Base-by-base conservation (phyloP, 2,888 invertebrate species). In the Campoplex nolae region DNA sequence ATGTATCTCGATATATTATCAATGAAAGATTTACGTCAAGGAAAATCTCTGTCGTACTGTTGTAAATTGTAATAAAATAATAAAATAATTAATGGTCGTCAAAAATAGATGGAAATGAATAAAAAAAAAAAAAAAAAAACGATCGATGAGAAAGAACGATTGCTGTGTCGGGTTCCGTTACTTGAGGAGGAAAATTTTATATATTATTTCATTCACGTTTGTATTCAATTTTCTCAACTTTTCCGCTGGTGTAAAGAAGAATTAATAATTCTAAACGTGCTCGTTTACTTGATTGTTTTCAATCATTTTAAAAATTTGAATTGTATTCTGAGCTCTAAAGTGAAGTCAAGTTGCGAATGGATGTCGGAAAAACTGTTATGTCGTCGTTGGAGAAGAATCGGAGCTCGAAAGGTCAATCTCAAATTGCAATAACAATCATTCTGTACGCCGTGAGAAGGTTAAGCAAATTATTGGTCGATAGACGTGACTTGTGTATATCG, bases 361-460 rank as follows among this genome's bases (percentile, higher is more conserved):
- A 80, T 67, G 48, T 32, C 45, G 18, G 51, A 51, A 54, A 51
- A 80, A 80, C 76, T 38, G 68, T 80, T 68, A 38, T 42, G 83
- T 67, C 56, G 71, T 76, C 18, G 65, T 56, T 7, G 56, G 35
- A 67, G 45, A 45, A 83, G 79, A 83, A 79, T 45, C 56, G 38
- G 35, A 11, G 54, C 18, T 71, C 42, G 32, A 86, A 86, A 86
- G 83, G 86, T 80, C 86, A 86, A 79, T 74, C 42, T 54, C 23
- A 54, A 67, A 75, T 35, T 79, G 70, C 65, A 77, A 76, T 54
- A 75, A 79, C 81, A 70, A 84, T 87, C 54, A 48, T 78, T 70
- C 62, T 42, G 70, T 75, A 45, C 68, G 70, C 70, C 84, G 87
- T 87, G 87, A 65, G 84, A 87, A 87, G 87, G 77, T 84, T 87